phyloP scores from a whole-genome alignment of 2,797 vertebrate species.

The Uromys caudimaculatus region DNA sequence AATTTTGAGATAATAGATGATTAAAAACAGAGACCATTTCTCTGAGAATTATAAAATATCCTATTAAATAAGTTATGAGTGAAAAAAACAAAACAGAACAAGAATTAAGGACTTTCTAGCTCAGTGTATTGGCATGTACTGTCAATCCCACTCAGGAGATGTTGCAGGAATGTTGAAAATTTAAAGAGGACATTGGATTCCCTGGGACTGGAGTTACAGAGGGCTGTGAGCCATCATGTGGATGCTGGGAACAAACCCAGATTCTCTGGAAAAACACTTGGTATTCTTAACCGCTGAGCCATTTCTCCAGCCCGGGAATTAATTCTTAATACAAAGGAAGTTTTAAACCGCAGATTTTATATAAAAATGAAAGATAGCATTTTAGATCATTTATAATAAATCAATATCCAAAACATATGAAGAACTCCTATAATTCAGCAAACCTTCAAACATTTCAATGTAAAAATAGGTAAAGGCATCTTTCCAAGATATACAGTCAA shows the following conservation, averaged over 20 bases:
- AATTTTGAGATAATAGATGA: background rate
- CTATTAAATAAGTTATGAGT: background rate
- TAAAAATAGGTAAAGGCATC: background rate
- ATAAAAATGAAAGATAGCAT: conserved; percentile 6
- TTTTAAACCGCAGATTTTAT: background rate
- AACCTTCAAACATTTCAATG: background rate
- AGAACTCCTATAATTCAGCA: background rate
- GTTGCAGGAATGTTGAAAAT: background rate
- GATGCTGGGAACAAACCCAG: background rate
- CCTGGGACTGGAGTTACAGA: background rate
- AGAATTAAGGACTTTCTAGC: background rate
- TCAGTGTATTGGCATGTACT: background rate
- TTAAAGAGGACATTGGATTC: background rate
- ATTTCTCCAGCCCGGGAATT: background rate
- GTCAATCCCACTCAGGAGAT: background rate
- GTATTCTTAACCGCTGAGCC: background rate
- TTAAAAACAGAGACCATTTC: background rate
- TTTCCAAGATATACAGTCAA: background rate
- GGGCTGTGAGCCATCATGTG: background rate
- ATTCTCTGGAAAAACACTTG: background rate
- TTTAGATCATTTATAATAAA: conserved; percentile 2
- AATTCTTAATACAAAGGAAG: background rate
- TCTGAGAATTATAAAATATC: background rate
- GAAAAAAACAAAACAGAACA: background rate
- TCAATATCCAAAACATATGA: background rate